A percentile compares a stretch with the other conserved stretches of the same genome.
Evolutionary conservation across 92 coral and sea anemone genomes (phyloP).

Genomic region (Meandrina meandrites): DNA sequence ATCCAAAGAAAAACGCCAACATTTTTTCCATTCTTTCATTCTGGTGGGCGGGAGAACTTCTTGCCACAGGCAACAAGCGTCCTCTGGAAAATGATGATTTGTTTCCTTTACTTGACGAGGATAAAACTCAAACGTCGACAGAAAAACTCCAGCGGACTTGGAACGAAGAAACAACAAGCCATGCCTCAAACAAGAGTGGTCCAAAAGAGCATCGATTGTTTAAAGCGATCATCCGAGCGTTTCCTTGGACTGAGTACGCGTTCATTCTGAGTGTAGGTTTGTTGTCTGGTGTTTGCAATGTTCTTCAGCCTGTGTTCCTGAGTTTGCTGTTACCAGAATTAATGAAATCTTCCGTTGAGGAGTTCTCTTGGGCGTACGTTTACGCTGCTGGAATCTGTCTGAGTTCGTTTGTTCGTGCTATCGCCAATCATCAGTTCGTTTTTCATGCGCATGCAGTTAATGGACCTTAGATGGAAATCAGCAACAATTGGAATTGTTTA

Average conservation of each 20-base stretch:
- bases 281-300: conserved; percentile 49
- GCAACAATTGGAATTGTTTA: conserved; percentile 57
- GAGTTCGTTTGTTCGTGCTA: conserved; percentile 36
- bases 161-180: conserved; percentile 22
- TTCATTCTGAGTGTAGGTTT: conserved; percentile 31
- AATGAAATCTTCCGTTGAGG: background rate
- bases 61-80: conserved; percentile 50
- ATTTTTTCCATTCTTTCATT: conserved; percentile 45
- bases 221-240: conserved; percentile 42
- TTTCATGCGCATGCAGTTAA: conserved; percentile 34
- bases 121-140: conserved; percentile 50
- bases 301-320: conserved; percentile 62
- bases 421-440: conserved; percentile 46
- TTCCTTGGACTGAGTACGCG: conserved; percentile 38
- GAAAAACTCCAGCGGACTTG: conserved; percentile 38
- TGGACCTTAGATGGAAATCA: conserved; percentile 64
- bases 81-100: conserved; percentile 61
- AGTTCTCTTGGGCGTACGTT: conserved; percentile 45
- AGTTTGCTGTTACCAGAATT: conserved; percentile 57
- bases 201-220: conserved; percentile 36
- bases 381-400: conserved; percentile 69
- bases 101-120: conserved; percentile 39
- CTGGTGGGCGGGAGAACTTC: conserved; percentile 56
- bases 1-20: conserved; percentile 48
- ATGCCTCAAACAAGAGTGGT: too few species aligned